Evolutionary conservation across 1,140 invertebrate species (phyloP).

Genomic region (Penaeus chinensis): DNA sequence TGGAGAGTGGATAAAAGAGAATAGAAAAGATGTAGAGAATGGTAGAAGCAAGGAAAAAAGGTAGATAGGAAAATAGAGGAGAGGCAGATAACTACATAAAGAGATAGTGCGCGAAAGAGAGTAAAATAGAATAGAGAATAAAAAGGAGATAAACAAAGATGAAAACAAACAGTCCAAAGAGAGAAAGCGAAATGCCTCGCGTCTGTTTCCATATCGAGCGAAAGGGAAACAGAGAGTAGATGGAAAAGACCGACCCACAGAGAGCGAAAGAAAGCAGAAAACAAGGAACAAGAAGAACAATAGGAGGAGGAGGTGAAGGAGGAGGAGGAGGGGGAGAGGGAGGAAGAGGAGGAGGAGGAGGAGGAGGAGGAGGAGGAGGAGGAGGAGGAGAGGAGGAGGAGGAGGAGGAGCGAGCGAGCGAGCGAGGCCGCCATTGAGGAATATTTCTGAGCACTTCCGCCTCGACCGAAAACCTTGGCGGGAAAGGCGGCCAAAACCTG

Average conservation of each 20-base stretch:
- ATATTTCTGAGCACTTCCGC: slow-evolving; percentile 1
- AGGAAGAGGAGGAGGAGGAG: neutral
- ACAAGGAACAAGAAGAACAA: neutral
- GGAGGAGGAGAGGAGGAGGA: neutral
- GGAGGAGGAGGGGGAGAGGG: neutral
- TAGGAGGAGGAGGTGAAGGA: neutral
- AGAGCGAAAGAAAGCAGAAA: neutral
- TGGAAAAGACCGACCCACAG: too few relatives aligned
- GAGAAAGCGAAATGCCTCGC: too few relatives aligned
- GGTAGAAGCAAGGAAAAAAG: neutral
- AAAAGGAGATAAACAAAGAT: too few relatives aligned
- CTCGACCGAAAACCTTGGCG: slow-evolving; percentile 1
- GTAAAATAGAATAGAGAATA: too few relatives aligned
- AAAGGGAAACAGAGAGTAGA: too few relatives aligned
- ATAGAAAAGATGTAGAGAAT: neutral
- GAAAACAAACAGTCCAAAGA: too few relatives aligned
- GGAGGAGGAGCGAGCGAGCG: slow-evolving; percentile 24
- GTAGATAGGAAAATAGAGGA: neutral
- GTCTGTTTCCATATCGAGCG: too few relatives aligned
- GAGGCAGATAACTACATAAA: neutral
- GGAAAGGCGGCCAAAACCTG: slow-evolving; percentile 1
- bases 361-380: neutral
- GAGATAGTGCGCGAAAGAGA: neutral
- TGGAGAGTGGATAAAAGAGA: neutral
- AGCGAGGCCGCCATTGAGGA: neutral